Conservation (phyloP, 2,113 vertebrate species). For the Tachuris rubrigastra region DNA sequence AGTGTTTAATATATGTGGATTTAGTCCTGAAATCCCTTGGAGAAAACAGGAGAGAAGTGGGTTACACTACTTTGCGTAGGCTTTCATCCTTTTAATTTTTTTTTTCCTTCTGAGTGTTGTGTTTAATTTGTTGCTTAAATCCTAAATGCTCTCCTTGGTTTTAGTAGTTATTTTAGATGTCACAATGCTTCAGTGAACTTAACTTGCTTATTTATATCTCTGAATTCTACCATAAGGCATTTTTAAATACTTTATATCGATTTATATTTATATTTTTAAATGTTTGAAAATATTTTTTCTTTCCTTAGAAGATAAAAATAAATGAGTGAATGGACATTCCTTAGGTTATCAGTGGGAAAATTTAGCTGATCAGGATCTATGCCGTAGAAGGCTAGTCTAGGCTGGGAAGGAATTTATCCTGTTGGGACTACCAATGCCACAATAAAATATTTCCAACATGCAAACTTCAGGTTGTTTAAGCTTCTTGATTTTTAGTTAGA, state of each 20-base stretch:
- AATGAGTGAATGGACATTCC: not conserved
- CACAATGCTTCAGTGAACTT: not conserved
- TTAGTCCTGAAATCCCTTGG: not conserved
- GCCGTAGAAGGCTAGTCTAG: not conserved
- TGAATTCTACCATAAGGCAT: not conserved
- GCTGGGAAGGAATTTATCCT: not conserved
- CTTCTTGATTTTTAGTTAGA: not conserved
- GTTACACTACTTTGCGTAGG: not conserved
- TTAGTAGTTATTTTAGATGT: not conserved
- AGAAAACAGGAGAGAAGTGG: not conserved
- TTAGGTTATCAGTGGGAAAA: not conserved
- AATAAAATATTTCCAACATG: not conserved
- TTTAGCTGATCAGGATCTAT: not conserved
- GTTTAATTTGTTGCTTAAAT: not conserved
- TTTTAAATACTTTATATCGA: not conserved
- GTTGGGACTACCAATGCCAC: not conserved
- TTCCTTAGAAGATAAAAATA: not conserved
- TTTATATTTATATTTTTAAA: not conserved
- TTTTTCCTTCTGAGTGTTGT: not conserved
- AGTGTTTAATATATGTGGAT: not conserved
- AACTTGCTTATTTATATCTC: not conserved
- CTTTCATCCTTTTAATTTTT: not conserved
- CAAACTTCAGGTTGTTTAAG: not conserved
- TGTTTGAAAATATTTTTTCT: not conserved
- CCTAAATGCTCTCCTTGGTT: not conserved